Evolutionary conservation across 2,113 vertebrate genomes (phyloP), one percentile per base, ranked within the genome.

Genomic region (Chionomys nivalis): DNA sequence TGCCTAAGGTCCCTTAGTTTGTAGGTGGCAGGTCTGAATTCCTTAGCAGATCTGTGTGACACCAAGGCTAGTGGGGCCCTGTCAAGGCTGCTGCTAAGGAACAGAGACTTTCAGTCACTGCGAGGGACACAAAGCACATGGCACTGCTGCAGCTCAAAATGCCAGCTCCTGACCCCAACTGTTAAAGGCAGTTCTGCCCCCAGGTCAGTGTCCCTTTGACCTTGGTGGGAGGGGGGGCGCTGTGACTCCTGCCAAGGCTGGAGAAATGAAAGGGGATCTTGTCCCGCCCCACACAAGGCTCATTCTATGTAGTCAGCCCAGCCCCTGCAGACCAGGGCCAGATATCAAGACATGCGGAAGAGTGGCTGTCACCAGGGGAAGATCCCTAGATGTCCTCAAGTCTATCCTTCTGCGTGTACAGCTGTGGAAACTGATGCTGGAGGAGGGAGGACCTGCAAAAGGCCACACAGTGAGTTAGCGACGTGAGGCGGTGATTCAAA

Each of bases 181-280:
- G 90, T 94, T 82, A 93, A 89, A 75, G 96, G 95, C 86, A 73
- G 76, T 68, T 72, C 36, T 96, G 79, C 52, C 85, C 91, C 44
- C 36, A 78, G 94, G 97, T 97, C 97, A 97, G 97, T 42, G n/a
- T 95, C 55, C 0, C 86, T 85, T 86, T 98, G 97, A 96, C 96
- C 97, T 97, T 96, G 86, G 90, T 23, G 2, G 52, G 82, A 82
- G 77, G 89, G 72, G 89, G 70, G 10, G 81, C 44, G 94, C 91
- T 72, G 81, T 94, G 96, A 90, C 82, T 78, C 77, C 85, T 94
- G 96, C 97, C 95, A 97, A 96, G 66, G 5, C 92, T 88, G n/a
- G 5, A 4, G 93, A 94, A 96, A 97, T 97, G 96, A 98, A 98
- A 98, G 97, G 55, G 77, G 81, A 95, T 95, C 91, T 98, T 98